Percentiles rank a stretch among this genome's conserved stretches.
Evolutionary conservation across 2,888 invertebrate genomes (phyloP).

Genomic region (Nasonovia ribisnigri): DNA sequence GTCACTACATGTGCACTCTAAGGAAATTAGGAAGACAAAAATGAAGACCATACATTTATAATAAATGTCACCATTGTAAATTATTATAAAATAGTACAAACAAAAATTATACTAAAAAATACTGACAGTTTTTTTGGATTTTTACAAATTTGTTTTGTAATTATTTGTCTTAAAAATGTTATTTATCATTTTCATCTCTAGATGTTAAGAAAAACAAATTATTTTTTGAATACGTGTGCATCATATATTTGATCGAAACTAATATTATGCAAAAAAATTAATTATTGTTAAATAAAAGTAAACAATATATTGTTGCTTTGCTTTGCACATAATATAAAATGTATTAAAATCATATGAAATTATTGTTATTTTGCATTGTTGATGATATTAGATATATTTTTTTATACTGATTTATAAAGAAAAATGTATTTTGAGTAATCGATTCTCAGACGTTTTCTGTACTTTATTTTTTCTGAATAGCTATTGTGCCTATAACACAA

Average conservation of each 20-base stretch:
- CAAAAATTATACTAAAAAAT: not conserved
- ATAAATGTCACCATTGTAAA: not conserved
- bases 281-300: constrained; percentile 17
- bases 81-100: not conserved
- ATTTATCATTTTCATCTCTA: not conserved
- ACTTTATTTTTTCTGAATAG: not conserved
- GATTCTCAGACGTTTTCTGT: not conserved
- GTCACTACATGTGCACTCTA: not conserved
- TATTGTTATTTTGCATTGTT: not conserved
- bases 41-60: not conserved
- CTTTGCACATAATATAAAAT: too few species aligned
- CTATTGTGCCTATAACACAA: not conserved
- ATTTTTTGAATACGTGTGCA: not conserved
- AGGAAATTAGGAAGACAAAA: not conserved
- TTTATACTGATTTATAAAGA: not conserved
- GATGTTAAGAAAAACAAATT: constrained; percentile 7
- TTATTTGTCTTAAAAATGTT: constrained; percentile 28
- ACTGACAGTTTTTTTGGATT: not conserved
- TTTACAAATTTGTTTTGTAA: constrained; percentile 4
- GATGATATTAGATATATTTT: not conserved
- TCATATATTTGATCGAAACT: not conserved
- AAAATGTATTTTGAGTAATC: not conserved
- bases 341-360: not conserved
- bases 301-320: not conserved
- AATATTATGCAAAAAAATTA: not conserved